phyloP scores from a whole-genome alignment of 2,888 invertebrate species.

The Rhopalosiphum nymphaeae region DNA sequence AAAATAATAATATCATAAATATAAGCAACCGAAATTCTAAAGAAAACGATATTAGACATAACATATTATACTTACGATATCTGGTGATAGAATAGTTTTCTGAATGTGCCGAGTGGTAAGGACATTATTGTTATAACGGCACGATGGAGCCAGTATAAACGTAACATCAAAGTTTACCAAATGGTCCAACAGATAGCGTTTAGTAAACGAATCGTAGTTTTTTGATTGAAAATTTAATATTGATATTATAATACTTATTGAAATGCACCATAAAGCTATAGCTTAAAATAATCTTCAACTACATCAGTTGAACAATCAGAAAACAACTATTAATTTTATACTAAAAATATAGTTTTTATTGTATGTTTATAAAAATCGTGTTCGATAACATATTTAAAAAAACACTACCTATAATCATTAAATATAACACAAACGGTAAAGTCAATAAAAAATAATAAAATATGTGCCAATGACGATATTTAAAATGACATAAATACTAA shows the following conservation, averaged over 20 bases:
- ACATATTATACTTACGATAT: background rate
- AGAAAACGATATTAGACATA: background rate
- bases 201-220: background rate
- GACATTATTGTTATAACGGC: background rate
- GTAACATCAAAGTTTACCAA: background rate
- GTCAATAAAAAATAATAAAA: background rate
- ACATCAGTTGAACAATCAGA: background rate
- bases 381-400: background rate
- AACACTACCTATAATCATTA: background rate
- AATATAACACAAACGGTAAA: background rate
- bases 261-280: background rate
- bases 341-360: background rate
- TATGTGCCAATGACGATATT: too few species aligned
- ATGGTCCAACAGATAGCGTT: conserved; percentile 24
- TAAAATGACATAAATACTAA: background rate
- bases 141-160: background rate
- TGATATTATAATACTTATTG: background rate
- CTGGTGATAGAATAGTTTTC: background rate
- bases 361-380: background rate
- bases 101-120: background rate
- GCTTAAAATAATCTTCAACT: background rate
- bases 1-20: background rate
- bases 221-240: background rate
- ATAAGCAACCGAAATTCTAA: background rate
- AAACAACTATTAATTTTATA: background rate